A percentile compares a stretch with the other conserved stretches of the same genome.
phyloP scores from a whole-genome alignment of 2,113 vertebrate genomes.

The Nothocercus julius region DNA sequence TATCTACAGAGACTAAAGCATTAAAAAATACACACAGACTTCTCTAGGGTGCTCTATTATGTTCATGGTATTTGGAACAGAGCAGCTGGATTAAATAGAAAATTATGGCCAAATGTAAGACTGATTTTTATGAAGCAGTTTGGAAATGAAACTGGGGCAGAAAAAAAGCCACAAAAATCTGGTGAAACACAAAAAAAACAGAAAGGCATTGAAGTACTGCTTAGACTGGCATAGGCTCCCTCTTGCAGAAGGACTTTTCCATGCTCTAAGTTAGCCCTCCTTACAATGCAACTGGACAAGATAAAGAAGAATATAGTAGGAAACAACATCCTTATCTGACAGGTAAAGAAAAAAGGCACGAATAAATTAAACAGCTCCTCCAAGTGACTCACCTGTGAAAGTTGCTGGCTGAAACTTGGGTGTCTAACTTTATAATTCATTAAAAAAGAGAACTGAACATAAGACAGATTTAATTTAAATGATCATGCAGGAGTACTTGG shows the following conservation, averaged over 20 bases:
- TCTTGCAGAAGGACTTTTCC: not conserved
- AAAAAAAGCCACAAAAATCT: not conserved
- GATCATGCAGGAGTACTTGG: not conserved
- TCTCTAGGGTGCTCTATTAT: not conserved
- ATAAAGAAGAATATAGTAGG: not conserved
- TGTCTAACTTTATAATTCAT: not conserved
- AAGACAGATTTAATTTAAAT: constrained; percentile 7
- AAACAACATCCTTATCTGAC: not conserved
- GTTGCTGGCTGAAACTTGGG: not conserved
- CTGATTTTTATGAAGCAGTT: not conserved
- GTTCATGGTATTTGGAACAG: not conserved
- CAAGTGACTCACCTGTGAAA: not conserved
- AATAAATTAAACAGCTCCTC: not conserved
- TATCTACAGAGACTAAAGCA: not conserved
- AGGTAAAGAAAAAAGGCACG: not conserved
- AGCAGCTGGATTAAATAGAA: not conserved
- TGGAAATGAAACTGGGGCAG: not conserved
- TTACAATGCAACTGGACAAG: not conserved
- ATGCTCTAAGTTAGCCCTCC: not conserved
- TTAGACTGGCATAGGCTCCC: not conserved
- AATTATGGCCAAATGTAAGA: not conserved
- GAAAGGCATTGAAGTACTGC: not conserved
- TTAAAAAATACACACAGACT: not conserved
- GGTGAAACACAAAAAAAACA: not conserved
- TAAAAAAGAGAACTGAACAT: fast-evolving